Evolutionary conservation across 2,888 invertebrate genomes (phyloP), one percentile per base, ranked within the genome.

Genomic region (Aporophyla lueneburgensis): DNA sequence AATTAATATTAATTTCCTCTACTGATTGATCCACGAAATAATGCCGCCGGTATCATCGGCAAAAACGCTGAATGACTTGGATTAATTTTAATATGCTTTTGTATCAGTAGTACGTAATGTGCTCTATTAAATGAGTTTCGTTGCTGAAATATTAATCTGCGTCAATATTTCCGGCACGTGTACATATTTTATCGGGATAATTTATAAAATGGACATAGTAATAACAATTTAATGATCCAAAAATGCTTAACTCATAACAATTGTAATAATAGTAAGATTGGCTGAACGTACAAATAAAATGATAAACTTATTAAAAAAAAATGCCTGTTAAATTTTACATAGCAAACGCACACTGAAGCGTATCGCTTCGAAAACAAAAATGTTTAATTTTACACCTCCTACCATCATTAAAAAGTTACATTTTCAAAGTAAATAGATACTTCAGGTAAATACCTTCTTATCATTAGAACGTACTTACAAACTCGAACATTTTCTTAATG

Each of bases 401-500:
- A 6, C 67, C n/a, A 21, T 86, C 73, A 80, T 87, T 86, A 86
- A 83, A 77, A 86, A 67, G 78, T 81, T 61, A 85, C 33, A 62
- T 61, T 54, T 51, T 33, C 68, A 85, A 85, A 76, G 70, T n/a
- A 76, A 86, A 85, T 70, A 67, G 58, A 40, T 74, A 24, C 59
- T 51, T 76, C 61, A 71, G 73, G 74, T 81, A 79, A 83, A 78
- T 76, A 79, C 71, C 62, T 71, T 83, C 71, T 65, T 72, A 85
- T 86, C 79, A 84, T 88, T 87, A 86, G 27, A 75, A 73, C 43
- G 61, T 87, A 74, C 87, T 88, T 80, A 19, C 24, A 46, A 83
- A 81, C 70, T 83, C 46, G 54, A 82, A 73, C 68, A 86, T 80
- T 69, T 84, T 82, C 80, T 70, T 89, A 88, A 88, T 88, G 88